Percentiles rank a stretch among this genome's conserved stretches.
These are phyloP conservation scores for Ascidia mentula DNA, from an alignment of 23 tunicate genomes.

Conservation along the genomic window DNA sequence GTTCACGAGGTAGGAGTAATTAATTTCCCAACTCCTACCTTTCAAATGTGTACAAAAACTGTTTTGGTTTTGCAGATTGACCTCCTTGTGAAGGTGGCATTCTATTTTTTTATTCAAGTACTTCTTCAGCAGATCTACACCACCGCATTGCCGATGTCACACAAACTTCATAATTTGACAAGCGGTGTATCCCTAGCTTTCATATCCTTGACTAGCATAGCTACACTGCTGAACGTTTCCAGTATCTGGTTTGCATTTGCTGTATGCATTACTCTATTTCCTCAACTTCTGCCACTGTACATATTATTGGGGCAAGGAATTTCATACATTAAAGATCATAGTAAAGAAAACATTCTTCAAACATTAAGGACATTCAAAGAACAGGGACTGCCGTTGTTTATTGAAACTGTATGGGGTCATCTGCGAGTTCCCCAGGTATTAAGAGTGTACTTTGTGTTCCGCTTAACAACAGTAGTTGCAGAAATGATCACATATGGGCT, in stretches of 20 bases:
- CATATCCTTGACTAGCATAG: constrained; percentile 1
- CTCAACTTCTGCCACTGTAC: constrained; percentile 22
- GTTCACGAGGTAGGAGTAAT: constrained; percentile 3
- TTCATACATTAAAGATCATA: neutral
- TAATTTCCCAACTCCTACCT: neutral
- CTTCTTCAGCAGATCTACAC: constrained; percentile 5
- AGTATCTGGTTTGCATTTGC: neutral
- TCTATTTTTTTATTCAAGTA: constrained; percentile 29
- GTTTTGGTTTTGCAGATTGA: constrained; percentile 44
- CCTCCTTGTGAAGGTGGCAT: constrained; percentile 12
- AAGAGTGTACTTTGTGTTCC: constrained; percentile 43
- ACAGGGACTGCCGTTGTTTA: constrained; percentile 15
- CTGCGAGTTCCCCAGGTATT: constrained; percentile 55
- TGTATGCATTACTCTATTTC: constrained; percentile 18
- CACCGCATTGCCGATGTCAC: neutral
- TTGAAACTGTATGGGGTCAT: constrained; percentile 35
- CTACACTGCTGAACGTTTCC: constrained; percentile 24
- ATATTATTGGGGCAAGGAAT: neutral
- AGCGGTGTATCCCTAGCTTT: neutral
- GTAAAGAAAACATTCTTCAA: neutral
- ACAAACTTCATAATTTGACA: neutral
- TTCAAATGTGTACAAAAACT: neutral
- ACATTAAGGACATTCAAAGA: neutral
- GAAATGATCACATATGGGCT: neutral
- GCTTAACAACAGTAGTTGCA: constrained; percentile 12